Base-by-base conservation (phyloP, 2,797 vertebrate species). In the Lagocephalus sceleratus region DNA sequence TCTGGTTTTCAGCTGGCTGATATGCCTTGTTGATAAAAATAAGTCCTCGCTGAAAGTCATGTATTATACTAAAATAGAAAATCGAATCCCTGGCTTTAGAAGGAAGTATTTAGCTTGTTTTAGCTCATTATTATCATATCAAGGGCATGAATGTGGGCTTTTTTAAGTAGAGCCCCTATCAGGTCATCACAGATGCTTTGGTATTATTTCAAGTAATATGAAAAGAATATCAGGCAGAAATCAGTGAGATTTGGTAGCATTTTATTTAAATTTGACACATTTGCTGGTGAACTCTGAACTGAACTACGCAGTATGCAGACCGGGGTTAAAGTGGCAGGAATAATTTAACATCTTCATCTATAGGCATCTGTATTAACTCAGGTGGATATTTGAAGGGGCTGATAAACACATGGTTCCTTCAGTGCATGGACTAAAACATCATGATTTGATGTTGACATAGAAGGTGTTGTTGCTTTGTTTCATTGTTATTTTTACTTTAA, bases 21-120 rank as follows among this genome's bases (percentile, higher is more conserved):
- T 66, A 57, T 3, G 54, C 47, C 73, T 68, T 62, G 70, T 67
- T 76, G 70, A 75, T 79, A 74, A 83, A 73, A 75, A 78, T 65
- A 74, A 79, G 54, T 59, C 51, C 14, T 0, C 47, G 51, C 54
- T 71, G 52, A 71, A 65, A 57, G 47, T 48, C 45, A 45, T 10
- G 41, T 35, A 25, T 66, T 41, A 57, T 20, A 26, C 54, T 43
- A 11, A 60, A 76, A 66, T 21, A 56, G 54, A 66, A 79, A 72
- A 71, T 51, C 58, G 57, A 63, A 44, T 22, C 29, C 45, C 6
- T 52, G 57, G 57, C 17, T 57, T 60, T 58, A 51, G 29, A 68
- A 44, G 49, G 52, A 15, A 26, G 10, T 1, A 0, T 40, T 54
- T 50, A 25, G 26, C 65, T 43, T 42, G 50, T 40, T 58, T 63